phyloP scores from a whole-genome alignment of 2,888 invertebrate species.

The Volucella zonaria region DNA sequence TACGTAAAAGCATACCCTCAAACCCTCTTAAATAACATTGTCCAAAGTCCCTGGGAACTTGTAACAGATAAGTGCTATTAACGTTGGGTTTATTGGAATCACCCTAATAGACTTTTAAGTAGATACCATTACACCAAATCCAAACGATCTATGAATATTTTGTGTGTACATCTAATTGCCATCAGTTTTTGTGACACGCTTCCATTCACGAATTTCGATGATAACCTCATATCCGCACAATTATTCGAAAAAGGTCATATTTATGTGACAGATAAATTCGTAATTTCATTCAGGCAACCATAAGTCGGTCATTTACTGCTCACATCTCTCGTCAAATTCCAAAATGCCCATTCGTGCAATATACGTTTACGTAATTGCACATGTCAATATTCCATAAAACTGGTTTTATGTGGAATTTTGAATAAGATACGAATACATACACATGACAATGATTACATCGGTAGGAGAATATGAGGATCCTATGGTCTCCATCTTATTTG shows the following conservation, averaged over 20 bases:
- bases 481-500: neutral
- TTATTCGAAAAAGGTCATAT: neutral
- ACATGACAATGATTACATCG: constrained; percentile 11
- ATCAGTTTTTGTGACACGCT: too few species aligned
- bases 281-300: neutral
- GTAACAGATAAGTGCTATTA: too few species aligned
- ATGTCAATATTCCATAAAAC: constrained; percentile 29
- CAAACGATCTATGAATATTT: too few species aligned
- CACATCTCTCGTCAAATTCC: constrained; percentile 6
- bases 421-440: constrained; percentile 6
- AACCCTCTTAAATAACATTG: too few species aligned
- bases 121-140: too few species aligned
- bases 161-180: too few species aligned
- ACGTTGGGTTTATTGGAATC: too few species aligned
- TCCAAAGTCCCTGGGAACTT: too few species aligned
- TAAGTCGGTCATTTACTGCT: neutral
- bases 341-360: neutral
- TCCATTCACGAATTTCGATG: too few species aligned
- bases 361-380: constrained; percentile 31
- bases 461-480: neutral
- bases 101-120: too few species aligned
- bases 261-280: neutral
- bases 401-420: constrained; percentile 15
- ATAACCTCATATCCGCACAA: too few species aligned
- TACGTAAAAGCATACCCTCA: too few species aligned